Evolutionary conservation across 1,140 invertebrate genomes (phyloP), one percentile per base, ranked within the genome.

Genomic region (Saccostrea echinata): DNA sequence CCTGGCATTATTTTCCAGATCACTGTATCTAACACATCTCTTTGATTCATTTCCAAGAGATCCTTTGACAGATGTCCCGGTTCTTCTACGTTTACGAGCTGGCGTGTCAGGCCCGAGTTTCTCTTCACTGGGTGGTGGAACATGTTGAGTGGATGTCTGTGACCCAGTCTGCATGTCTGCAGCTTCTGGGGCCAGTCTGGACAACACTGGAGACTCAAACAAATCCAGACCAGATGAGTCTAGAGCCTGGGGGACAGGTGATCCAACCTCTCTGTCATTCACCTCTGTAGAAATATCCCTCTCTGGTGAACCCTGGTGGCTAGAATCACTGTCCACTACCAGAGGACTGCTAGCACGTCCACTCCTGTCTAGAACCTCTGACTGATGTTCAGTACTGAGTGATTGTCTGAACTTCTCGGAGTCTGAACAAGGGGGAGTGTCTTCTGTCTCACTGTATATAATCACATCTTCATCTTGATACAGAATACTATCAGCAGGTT

Each of bases 191-290:
- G 11, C 16, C 27, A 30, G 68, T 33, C 4, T 76, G 24, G 68
- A 76, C n/a, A n/a, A 61, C 11, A 76, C 4, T 30, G 68, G 68
- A 30, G 68, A 76, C 27, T 76, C 68, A 76, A 76, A 76, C 68
- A 76, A 30, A 76, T 76, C 68, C 68, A 33, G 30, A 76, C 68
- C 68, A 13, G 68, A 76, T 27, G 68, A 76, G 27, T 76, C 68
- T 16, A 76, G 27, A 13, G 24, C 27, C 24, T 33, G 68, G 3
- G 13, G 12, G 16, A 12, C 27, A 30, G 68, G 27, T 16, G 68
- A 76, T 27, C 68, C 30, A 12, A 16, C 12, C 24, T 18, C 27
- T 30, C 16, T 9, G 0, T 76, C 24, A 13, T 6, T 18, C 30
- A 12, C 27, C 30, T 2, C 57, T 24, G 24, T 2, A n/a, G 24